Base-by-base conservation (phyloP, 2,888 invertebrate genomes). In the Choristoneura rosaceana region DNA sequence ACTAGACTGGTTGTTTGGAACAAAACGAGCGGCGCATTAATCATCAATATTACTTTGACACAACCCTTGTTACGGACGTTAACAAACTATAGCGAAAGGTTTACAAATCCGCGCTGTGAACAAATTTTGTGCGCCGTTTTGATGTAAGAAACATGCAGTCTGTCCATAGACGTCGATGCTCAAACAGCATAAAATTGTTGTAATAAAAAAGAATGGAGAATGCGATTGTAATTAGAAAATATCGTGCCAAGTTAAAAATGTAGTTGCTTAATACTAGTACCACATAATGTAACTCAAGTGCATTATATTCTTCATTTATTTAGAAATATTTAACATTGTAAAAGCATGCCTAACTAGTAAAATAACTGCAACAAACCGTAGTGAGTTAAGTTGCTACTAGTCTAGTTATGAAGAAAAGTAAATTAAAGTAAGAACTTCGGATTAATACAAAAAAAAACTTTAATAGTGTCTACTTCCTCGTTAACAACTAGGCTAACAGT, bases 401-500 rank as follows among this genome's bases (percentile, higher is more conserved):
- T 55, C 12, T 25, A 25, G 8, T 25, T 55, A 10, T 25, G 3
- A n/a, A 25, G 55, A 55, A 55, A 55, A 55, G 55, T 55, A 25
- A 55, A 25, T 25, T 55, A 25, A 55, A 59, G 7, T 3, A 34
- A 38, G 34, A 55, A 33, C 34, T 61, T 61, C 14, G 15, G 61
- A 8, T 15, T 10, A 41, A 15, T 9, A 41, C 38, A 61, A 17
- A 61, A 61, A 15, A 61, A 41, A 41, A 61, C 41, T 61, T 17
- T 38, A 62, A 12, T 12, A 34, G 25, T 45, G 58, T 63, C 70
- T 65, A 70, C 70, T 7, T 60, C 33, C 41, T 12, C 14, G 65
- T 70, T 70, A 70, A 50, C 59, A 15, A n/a, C 66, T 17, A 41
- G 52, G 59, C 65, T 70, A 70, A 70, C 70, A 66, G 43, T 59